phyloP scores from a whole-genome alignment of 1,140 invertebrate species.

The Microplitis demolitor region DNA sequence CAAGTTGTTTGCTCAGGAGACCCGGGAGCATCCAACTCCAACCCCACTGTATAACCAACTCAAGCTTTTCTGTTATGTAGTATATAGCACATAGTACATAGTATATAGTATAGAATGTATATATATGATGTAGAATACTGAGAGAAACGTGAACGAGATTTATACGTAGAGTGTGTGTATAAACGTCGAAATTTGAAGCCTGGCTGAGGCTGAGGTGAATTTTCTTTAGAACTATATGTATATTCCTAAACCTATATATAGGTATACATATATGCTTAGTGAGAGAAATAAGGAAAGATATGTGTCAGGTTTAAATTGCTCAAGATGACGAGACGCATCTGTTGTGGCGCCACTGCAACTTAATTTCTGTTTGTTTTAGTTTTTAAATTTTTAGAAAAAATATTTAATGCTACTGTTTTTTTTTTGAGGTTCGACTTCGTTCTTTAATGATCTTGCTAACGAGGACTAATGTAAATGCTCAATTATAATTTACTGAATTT shows the following conservation, averaged over 20 bases:
- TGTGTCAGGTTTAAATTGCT: background rate
- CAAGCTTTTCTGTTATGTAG: too few relatives aligned
- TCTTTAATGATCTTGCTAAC: background rate
- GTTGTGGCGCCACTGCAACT: conserved; percentile 54
- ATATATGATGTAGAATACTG: background rate
- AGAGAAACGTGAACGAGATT: too few relatives aligned
- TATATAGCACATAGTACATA: too few relatives aligned
- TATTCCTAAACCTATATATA: background rate
- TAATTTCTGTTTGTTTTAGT: conserved; percentile 58
- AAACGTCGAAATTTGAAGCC: conserved; percentile 45
- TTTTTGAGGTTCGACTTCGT: too few relatives aligned
- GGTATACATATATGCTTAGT: background rate
- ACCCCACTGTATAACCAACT: background rate
- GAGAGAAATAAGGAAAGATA: conserved; percentile 23
- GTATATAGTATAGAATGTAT: background rate
- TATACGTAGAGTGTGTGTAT: too few relatives aligned
- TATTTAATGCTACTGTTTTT: too few relatives aligned
- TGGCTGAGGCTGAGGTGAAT: background rate
- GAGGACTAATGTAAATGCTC: background rate
- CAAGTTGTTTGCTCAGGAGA: conserved; percentile 54
- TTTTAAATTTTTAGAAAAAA: conserved; percentile 17
- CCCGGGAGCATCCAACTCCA: conserved; percentile 30
- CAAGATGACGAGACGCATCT: conserved; percentile 57
- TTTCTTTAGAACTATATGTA: too few relatives aligned
- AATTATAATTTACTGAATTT: too few relatives aligned